Conservation (phyloP, 1,140 invertebrate species). For the Lepidurus arcticus region DNA sequence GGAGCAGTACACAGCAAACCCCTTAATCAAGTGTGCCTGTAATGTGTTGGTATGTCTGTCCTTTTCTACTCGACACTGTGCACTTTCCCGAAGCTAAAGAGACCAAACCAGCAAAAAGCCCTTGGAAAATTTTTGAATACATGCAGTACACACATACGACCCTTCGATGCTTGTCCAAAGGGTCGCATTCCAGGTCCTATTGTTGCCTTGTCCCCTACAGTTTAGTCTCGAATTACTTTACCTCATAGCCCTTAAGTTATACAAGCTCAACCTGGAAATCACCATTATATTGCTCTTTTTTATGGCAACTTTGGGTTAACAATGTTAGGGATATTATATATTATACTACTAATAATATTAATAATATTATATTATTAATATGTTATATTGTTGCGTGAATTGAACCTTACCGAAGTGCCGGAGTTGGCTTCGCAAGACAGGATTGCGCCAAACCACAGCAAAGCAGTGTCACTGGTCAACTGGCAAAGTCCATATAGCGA, state of each 20-base stretch:
- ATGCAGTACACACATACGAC: neutral
- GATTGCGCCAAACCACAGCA: too few relatives aligned
- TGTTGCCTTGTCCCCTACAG: neutral
- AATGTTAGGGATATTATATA: too few relatives aligned
- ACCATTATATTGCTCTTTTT: too few relatives aligned
- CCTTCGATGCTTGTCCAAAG: neutral
- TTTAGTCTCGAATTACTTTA: neutral
- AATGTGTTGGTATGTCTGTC: neutral
- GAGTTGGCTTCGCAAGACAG: too few relatives aligned
- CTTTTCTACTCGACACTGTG: neutral
- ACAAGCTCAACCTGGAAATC: neutral
- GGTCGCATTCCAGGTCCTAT: neutral
- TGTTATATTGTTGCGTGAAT: too few relatives aligned
- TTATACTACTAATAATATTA: too few relatives aligned
- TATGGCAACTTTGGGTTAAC: too few relatives aligned
- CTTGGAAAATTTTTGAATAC: neutral
- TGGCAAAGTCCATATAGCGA: too few relatives aligned
- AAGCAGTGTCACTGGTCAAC: too few relatives aligned
- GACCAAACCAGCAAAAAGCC: neutral
- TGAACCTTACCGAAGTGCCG: too few relatives aligned
- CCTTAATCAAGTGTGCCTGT: constrained; percentile 4
- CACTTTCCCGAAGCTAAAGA: neutral
- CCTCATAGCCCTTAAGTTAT: neutral
- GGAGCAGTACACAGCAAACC: neutral
- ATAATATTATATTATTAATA: too few relatives aligned